Conservation (phyloP, 1,140 invertebrate genomes). For the Apis dorsata region DNA sequence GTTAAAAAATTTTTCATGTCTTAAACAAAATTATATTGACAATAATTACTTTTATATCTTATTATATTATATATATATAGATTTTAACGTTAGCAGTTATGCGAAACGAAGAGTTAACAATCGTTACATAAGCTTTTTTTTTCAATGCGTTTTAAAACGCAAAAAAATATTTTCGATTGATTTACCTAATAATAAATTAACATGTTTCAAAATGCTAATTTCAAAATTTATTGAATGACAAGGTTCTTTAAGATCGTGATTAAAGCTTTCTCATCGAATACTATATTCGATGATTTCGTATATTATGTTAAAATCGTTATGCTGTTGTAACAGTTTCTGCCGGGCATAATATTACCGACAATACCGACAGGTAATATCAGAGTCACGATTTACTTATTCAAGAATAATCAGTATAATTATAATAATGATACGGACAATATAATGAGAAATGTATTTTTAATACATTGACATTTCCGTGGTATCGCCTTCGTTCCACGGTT, state of each 20-base stretch:
- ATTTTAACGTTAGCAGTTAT: background rate
- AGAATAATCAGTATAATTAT: slow-evolving; percentile 38
- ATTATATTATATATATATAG: background rate
- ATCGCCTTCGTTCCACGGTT: slow-evolving; percentile 27
- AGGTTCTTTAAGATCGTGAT: background rate
- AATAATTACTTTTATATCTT: background rate
- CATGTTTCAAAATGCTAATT: background rate
- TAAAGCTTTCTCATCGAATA: background rate
- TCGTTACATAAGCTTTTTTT: slow-evolving; percentile 11
- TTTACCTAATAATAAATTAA: background rate
- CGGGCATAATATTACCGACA: slow-evolving; percentile 28
- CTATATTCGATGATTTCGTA: background rate
- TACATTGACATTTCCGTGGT: slow-evolving; percentile 29
- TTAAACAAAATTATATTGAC: background rate
- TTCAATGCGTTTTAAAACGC: background rate
- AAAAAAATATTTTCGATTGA: slow-evolving; percentile 10
- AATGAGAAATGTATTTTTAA: background rate
- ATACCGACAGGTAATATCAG: slow-evolving; percentile 36
- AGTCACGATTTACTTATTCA: slow-evolving; percentile 34
- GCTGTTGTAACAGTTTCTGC: slow-evolving; percentile 21
- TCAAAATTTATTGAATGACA: background rate
- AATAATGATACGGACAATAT: slow-evolving; percentile 32
- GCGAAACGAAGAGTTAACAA: slow-evolving; percentile 20
- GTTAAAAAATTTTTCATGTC: background rate
- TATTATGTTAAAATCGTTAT: background rate